phyloP scores from a whole-genome alignment of 2,113 vertebrate species.

The Pelobates fuscus region DNA sequence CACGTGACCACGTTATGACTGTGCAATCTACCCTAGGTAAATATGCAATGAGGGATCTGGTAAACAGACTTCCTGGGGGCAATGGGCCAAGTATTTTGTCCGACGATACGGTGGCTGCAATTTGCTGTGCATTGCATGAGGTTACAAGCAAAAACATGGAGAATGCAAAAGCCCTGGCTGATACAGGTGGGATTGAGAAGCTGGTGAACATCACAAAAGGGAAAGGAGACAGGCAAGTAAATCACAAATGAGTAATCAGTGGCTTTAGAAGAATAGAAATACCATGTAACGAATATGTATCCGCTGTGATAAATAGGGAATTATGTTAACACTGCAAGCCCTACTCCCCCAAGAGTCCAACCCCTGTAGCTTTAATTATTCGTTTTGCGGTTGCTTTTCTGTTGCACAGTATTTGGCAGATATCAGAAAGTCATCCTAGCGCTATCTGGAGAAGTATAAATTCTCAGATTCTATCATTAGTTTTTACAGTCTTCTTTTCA shows the following conservation, averaged over 20 bases:
- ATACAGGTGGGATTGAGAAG: constrained; percentile 94
- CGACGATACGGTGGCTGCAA: constrained; percentile 90
- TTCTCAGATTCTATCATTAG: constrained; percentile 2
- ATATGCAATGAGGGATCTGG: constrained; percentile 95
- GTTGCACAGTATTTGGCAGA: neutral
- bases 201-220: constrained; percentile 97
- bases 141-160: constrained; percentile 99
- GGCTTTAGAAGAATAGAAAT: neutral
- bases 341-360: neutral
- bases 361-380: constrained; percentile 22
- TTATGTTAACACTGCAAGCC: neutral
- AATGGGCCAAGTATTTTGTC: constrained; percentile 80
- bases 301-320: neutral
- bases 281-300: neutral
- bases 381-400: neutral
- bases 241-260: neutral
- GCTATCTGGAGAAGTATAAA: neutral
- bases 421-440: neutral
- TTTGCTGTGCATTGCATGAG: constrained; percentile 96
- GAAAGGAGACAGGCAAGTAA: constrained; percentile 87
- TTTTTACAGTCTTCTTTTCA: constrained; percentile 8
- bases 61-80: constrained; percentile 90
- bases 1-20: neutral
- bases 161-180: constrained; percentile 94
- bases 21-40: constrained; percentile 73